Percentiles rank a stretch among this genome's conserved stretches.
phyloP scores from a whole-genome alignment of 2,888 invertebrate genomes.

The Drosophila anomalata region DNA sequence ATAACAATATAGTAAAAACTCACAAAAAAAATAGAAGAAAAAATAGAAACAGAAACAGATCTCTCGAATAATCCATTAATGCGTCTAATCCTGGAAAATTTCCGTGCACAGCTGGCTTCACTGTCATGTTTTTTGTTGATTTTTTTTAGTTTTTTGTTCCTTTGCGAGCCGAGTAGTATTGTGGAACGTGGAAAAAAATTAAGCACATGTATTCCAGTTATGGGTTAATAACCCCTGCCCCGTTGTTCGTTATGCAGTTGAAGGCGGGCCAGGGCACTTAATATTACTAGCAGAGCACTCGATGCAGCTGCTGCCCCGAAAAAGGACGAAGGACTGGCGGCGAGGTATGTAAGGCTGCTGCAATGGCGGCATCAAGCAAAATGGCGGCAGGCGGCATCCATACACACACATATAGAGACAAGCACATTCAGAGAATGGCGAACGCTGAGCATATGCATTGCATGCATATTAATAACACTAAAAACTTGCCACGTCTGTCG shows the following conservation, averaged over 20 bases:
- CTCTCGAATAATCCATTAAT: conserved; percentile 64
- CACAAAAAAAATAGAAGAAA: conserved; percentile 1
- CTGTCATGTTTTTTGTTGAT: not conserved
- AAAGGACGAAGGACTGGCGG: conserved; percentile 16
- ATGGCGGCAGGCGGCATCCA: conserved; percentile 55
- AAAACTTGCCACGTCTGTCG: conserved; percentile 59
- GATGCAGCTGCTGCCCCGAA: conserved; percentile 61
- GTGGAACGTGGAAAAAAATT: conserved; percentile 47
- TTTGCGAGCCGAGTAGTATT: conserved; percentile 30
- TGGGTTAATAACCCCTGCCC: conserved; percentile 72
- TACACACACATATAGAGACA: conserved; percentile 10
- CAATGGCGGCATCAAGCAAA: conserved; percentile 62
- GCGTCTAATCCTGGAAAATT: conserved; percentile 60
- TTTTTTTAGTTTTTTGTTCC: not conserved
- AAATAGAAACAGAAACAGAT: conserved; percentile 23
- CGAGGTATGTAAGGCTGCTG: conserved; percentile 29
- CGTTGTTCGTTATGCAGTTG: conserved; percentile 32
- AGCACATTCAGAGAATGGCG: conserved; percentile 27
- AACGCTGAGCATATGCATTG: conserved; percentile 61
- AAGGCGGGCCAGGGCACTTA: conserved; percentile 59
- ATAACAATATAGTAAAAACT: not conserved
- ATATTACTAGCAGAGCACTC: conserved; percentile 64
- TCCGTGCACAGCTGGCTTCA: conserved; percentile 26
- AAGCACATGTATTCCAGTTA: conserved; percentile 71
- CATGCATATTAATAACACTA: conserved; percentile 76